Base-by-base conservation (phyloP, 2,113 vertebrate genomes). In the Apaloderma vittatum region DNA sequence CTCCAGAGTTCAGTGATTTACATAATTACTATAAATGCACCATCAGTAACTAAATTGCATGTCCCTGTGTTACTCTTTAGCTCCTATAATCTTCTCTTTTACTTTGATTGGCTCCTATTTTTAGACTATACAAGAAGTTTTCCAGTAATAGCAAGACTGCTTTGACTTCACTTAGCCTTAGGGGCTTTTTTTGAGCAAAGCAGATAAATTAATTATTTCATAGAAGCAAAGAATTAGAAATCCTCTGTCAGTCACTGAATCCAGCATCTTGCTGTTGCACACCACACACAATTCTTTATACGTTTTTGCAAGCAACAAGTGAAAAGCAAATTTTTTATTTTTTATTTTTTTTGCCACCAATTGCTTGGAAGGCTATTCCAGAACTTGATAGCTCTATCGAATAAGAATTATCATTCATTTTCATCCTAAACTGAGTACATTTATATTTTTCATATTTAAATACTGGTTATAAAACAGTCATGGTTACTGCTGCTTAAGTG, bases 281-380 rank as follows among this genome's bases (percentile, higher is more conserved):
- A 40, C 24, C 37, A 30, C 1, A 1, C 5, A 13, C 6, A 6
- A 9, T 9, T 6, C 12, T 49, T 71, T 29, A 51, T 23, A 34
- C 13, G 9, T 45, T 65, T 90, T 48, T 65, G 15, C 30, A 90
- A 85, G 51, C 21, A 71, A 58, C 1, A 11, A 6, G 16, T 59
- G 21, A 71, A 86, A 91, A 71, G 23, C 3, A 36, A 14, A 57
- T 27, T 16, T 3, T 2, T 1, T 0, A 40, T 13, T 70, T 81
- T 27, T 16, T 3, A 2, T 1, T 0, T 12, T 13, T 70, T 81
- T 58, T 23, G 1, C 46, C 11, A 2, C 0, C 26, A 55, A 43
- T 67, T n/a, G 24, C 43, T 83, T 43, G 20, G 37, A 51, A 68
- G 27, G 8, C 29, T 72, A 22, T 55, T 93, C 0, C 4, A 86